These are phyloP conservation scores for Rhizomys pruinosus DNA, from an alignment of 2,113 vertebrate genomes.

Conservation along the genomic window DNA sequence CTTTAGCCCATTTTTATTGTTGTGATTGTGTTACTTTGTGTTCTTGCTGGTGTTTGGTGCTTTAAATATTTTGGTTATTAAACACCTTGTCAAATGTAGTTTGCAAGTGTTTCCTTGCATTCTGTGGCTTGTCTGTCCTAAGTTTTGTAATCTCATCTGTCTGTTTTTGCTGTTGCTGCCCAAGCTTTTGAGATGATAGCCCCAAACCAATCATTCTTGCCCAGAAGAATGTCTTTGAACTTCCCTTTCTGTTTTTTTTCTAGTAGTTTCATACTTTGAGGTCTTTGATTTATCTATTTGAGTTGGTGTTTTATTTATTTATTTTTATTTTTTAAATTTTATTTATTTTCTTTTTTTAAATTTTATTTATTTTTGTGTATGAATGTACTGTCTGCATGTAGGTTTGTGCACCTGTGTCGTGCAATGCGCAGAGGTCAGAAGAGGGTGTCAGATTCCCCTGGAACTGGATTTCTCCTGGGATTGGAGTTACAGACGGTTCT, in stretches of 20 bases:
- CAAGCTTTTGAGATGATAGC: too few species aligned
- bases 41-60: background rate
- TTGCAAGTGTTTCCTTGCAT: background rate
- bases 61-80: background rate
- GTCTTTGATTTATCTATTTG: background rate
- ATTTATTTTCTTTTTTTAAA: too few species aligned
- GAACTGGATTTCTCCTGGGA: too few species aligned
- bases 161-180: background rate
- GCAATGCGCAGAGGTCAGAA: too few species aligned
- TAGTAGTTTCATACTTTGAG: background rate
- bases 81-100: background rate
- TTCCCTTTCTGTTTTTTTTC: background rate
- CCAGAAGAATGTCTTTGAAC: background rate
- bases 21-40: background rate
- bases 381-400: too few species aligned
- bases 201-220: too few species aligned
- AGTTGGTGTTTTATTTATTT: background rate
- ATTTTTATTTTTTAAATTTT: too few species aligned
- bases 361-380: too few species aligned
- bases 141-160: background rate
- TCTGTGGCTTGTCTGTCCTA: background rate
- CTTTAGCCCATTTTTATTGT: background rate
- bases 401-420: too few species aligned
- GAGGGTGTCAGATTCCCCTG: too few species aligned
- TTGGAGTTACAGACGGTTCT: too few species aligned